These are phyloP conservation scores for Drosophila lowei DNA, from an alignment of 1,140 invertebrate species.

Conservation along the genomic window DNA sequence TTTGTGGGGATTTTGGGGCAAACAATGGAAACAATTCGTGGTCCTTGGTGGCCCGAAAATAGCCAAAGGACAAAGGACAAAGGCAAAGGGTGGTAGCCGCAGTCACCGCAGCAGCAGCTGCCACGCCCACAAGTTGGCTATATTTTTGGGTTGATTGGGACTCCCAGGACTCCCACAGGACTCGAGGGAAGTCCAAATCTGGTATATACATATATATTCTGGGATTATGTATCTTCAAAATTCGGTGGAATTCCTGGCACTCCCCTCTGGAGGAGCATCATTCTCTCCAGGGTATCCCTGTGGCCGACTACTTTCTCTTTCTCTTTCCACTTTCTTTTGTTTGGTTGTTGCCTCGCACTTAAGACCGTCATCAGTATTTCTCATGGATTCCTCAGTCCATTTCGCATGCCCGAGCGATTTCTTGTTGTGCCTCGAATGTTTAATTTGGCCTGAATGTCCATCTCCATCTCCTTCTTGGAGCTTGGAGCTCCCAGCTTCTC, in stretches of 20 bases:
- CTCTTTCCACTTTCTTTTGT: constrained; percentile 24
- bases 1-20: constrained; percentile 39
- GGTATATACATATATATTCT: no score
- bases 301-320: neutral
- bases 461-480: constrained; percentile 1
- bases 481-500: constrained; percentile 16
- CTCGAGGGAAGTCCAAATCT: no score
- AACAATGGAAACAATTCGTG: constrained; percentile 21
- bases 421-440: constrained; percentile 66
- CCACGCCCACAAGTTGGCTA: constrained; percentile 9
- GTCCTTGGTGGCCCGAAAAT: constrained; percentile 27
- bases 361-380: constrained; percentile 75
- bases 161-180: no score
- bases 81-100: no score
- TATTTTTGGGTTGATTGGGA: constrained; percentile 25
- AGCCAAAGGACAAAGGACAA: constrained; percentile 35
- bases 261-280: no score
- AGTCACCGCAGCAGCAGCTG: no score
- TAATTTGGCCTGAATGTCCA: constrained; percentile 52
- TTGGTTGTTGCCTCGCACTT: constrained; percentile 33
- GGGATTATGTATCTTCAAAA: no score
- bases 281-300: neutral
- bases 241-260: no score
- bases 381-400: constrained; percentile 41
- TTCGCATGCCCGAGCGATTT: constrained; percentile 67